Evolutionary conservation across 2,113 vertebrate species (phyloP), one percentile per base, ranked within the genome.

Genomic region (Euleptes europaea): DNA sequence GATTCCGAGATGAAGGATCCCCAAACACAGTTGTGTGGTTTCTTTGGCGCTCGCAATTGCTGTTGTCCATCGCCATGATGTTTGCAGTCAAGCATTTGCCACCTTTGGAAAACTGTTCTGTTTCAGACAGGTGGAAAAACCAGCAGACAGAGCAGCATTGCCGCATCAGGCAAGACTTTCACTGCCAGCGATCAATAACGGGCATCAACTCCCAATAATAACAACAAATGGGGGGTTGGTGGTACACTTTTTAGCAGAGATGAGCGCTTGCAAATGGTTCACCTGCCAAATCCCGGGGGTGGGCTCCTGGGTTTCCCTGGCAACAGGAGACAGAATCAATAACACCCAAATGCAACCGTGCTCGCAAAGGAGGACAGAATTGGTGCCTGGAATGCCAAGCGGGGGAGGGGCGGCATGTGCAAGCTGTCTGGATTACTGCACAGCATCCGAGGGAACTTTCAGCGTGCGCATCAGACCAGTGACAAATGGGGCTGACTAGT

Each of bases 271-370:
- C 67, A 7, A 31, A 12, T 47, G n/a, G 21, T n/a, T 80, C 76
- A 79, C 84, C 84, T 85, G 84, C 77, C 77, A 85, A 63, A 63
- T 79, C 23, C 40, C 35, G 77, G 67, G 57, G 84, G 19, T 38
- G 77, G 76, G 51, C 79, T 79, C 42, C 54, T 63, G 67, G 23
- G 76, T 85, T 80, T 49, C 84, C 77, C 40, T 49, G 67, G 69
- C 69, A 79, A 85, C 84, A 26, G 49, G 38, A 79, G 69, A 60
- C 40, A 14, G 54, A 65, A 35, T 63, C 76, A 35, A 38, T 49
- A 47, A 4, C 31, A 73, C 54, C 69, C 77, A 80, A 49, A 49
- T 47, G 77, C 40, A 38, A 11, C 3, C 1, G 40, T 10, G 54
- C 54, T 38, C 19, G 31, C 49, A 35, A 72, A 66, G 75, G 17